Conservation (phyloP, 2,888 invertebrate genomes). For the Melieria crassipennis region DNA sequence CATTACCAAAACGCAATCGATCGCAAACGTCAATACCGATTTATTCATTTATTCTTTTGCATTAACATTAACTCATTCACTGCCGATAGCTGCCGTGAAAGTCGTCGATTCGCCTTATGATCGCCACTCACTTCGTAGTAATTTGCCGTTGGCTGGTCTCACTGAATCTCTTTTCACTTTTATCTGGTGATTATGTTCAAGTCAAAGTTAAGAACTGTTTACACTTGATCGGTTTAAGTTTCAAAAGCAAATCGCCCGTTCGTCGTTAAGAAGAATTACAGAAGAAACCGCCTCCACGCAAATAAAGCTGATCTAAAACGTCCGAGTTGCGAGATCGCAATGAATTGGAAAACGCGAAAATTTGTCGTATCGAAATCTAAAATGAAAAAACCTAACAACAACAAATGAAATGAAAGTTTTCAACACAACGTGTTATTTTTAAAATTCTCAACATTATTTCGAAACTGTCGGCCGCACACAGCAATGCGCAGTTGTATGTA, state of each 20-base stretch:
- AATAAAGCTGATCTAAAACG: slow-evolving; percentile 56
- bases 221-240: neutral
- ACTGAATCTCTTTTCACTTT: too few species aligned
- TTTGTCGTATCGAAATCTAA: slow-evolving; percentile 39
- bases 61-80: too few species aligned
- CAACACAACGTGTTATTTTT: slow-evolving; percentile 55
- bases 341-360: slow-evolving; percentile 59
- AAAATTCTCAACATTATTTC: slow-evolving; percentile 59
- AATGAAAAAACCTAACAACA: slow-evolving; percentile 28
- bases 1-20: too few species aligned
- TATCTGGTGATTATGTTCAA: too few species aligned
- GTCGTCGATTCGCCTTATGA: too few species aligned
- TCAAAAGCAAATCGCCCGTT: neutral
- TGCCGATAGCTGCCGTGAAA: too few species aligned
- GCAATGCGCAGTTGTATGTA: neutral
- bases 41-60: too few species aligned
- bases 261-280: slow-evolving; percentile 24
- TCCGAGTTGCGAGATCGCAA: slow-evolving; percentile 65
- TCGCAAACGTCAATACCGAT: too few species aligned
- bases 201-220: neutral
- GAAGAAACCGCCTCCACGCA: slow-evolving; percentile 42
- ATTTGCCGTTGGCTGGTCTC: too few species aligned
- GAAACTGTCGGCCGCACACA: slow-evolving; percentile 40
- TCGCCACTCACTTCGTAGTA: too few species aligned
- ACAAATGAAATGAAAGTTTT: slow-evolving; percentile 41